A percentile compares a stretch with the other conserved stretches of the same genome.
Evolutionary conservation across 2,888 invertebrate genomes (phyloP).

Genomic region (Cryptosula pallasiana): DNA sequence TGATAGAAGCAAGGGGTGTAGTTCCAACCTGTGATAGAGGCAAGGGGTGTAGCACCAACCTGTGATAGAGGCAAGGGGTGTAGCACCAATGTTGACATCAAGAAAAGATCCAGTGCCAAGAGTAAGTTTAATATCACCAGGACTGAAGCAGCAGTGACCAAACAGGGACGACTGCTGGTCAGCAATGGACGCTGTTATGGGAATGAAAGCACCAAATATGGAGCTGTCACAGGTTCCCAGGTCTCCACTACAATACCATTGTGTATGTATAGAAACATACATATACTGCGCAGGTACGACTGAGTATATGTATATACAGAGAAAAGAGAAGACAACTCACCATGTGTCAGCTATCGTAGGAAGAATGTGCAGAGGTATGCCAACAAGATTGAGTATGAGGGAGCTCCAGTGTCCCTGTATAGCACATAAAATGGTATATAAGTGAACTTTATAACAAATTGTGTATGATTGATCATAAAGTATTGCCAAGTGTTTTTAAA

Average conservation of each 20-base stretch:
- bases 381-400: slow-evolving; percentile 66
- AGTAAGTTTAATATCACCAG: slow-evolving; percentile 88
- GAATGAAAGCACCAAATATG: slow-evolving; percentile 72
- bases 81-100: slow-evolving; percentile 44
- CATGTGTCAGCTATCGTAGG: slow-evolving; percentile 74
- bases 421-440: no score
- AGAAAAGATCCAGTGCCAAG: slow-evolving; percentile 60
- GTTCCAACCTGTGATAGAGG: no score
- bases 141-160: slow-evolving; percentile 81
- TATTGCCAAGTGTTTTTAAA: no score
- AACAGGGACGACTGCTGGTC: slow-evolving; percentile 91
- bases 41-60: no score
- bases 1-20: no score
- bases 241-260: no score
- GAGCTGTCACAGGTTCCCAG: slow-evolving; percentile 66
- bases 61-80: slow-evolving; percentile 72
- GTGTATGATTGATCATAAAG: no score
- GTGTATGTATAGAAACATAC: no score
- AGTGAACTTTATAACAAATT: no score
- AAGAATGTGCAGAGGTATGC: slow-evolving; percentile 68
- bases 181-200: slow-evolving; percentile 76
- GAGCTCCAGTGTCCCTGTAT: slow-evolving; percentile 70
- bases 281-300: no score
- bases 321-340: no score
- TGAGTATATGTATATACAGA: no score